Evolutionary conservation across 2,113 vertebrate genomes (phyloP).

Genomic region (Sebastes fasciatus): DNA sequence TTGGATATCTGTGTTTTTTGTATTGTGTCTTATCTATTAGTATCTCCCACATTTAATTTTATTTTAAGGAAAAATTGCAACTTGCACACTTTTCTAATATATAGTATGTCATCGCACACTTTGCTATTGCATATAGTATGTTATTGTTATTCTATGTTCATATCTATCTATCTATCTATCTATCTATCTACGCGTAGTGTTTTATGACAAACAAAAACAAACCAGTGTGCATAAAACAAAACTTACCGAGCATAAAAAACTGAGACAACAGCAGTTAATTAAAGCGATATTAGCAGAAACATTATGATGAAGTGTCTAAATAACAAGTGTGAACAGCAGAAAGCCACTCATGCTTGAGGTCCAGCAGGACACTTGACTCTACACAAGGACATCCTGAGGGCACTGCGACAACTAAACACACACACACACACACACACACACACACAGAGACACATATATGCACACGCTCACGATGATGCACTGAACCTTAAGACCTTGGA

Average conservation of each 20-base stretch:
- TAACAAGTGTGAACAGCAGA: slow-evolving; percentile 49
- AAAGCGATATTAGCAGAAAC: slow-evolving; percentile 30
- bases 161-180: too few relatives aligned
- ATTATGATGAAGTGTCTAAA: slow-evolving; percentile 52
- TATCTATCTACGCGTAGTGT: not conserved
- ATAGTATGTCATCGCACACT: too few relatives aligned
- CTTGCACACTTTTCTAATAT: too few relatives aligned
- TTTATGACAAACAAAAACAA: slow-evolving; percentile 11
- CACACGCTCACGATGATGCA: not conserved
- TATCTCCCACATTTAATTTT: too few relatives aligned
- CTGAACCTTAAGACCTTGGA: slow-evolving; percentile 60
- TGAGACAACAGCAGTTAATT: slow-evolving; percentile 13
- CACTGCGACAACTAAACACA: slow-evolving; percentile 38
- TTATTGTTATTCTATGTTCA: too few relatives aligned
- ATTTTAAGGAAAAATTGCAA: too few relatives aligned
- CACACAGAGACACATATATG: slow-evolving; percentile 7
- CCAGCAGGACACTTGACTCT: slow-evolving; percentile 58
- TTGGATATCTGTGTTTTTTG: not conserved
- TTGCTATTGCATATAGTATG: too few relatives aligned
- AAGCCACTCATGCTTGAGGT: slow-evolving; percentile 59
- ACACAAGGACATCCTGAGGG: slow-evolving; percentile 74
- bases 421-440: slow-evolving; percentile 12
- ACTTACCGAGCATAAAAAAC: not conserved
- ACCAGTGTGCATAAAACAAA: not conserved
- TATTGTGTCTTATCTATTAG: not conserved